These are phyloP conservation scores for Cosmia trapezina DNA, from an alignment of 2,888 invertebrate species.

Conservation along the genomic window DNA sequence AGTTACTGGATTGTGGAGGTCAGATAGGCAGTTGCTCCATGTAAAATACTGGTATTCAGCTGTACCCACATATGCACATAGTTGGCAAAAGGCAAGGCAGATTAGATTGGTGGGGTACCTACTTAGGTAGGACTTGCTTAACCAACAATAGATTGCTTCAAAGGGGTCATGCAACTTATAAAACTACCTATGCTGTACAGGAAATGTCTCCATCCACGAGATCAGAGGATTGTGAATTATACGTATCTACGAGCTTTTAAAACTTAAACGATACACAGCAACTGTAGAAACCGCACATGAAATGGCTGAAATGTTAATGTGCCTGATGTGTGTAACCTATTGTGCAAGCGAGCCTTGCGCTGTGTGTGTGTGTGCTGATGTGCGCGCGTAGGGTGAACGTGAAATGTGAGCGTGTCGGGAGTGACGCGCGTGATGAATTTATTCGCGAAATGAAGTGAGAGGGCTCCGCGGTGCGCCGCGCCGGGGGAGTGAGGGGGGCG, in stretches of 20 bases:
- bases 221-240: background rate
- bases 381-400: constrained; percentile 15
- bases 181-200: too few species aligned
- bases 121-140: background rate
- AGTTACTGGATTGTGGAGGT: too few species aligned
- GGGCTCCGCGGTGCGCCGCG: constrained; percentile 55
- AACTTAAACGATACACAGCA: background rate
- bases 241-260: background rate
- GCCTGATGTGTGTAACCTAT: constrained; percentile 11
- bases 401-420: constrained; percentile 33
- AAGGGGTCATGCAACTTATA: background rate
- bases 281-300: background rate
- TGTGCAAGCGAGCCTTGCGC: constrained; percentile 12
- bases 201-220: background rate
- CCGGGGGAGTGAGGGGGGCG: background rate
- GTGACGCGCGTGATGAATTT: constrained; percentile 76
- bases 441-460: constrained; percentile 81
- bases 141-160: background rate
- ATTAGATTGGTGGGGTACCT: background rate
- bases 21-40: too few species aligned
- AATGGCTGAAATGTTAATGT: constrained; percentile 23
- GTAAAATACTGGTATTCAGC: too few species aligned
- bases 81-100: too few species aligned
- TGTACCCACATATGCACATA: too few species aligned
- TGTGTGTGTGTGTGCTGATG: background rate